Evolutionary conservation across 2,888 invertebrate species (phyloP), one percentile per base, ranked within the genome.

Genomic region (Drosophila kambysellisi): DNA sequence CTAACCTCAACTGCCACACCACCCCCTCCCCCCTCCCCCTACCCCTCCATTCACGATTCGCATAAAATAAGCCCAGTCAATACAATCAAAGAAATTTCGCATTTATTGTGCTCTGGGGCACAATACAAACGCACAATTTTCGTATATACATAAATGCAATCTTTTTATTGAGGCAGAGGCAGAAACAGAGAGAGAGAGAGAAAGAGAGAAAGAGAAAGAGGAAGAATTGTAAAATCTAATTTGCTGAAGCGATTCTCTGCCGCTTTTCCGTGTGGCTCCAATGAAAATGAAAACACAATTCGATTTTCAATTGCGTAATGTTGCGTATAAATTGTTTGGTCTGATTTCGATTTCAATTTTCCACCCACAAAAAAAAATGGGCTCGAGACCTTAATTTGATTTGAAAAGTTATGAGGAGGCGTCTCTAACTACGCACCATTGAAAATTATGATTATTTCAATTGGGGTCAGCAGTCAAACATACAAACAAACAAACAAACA

Each of bases 271-370:
- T 57, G 53, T 52, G 69, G 51, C 56, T 69, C 50, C 68, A 72
- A 70, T 66, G 70, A 70, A 73, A 85, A 79, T 61, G 66, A 76
- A 74, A 73, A 73, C 70, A 77, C 79, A 87, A 86, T 88, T 88
- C 74, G 76, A 88, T 85, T 89, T 85, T 86, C 88, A 83, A 87
- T 83, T 88, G 81, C 83, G 79, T 86, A 88, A 88, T 88, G 90
- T 73, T 76, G 82, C 90, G 82, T 80, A 89, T 80, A 88, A 89
- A 90, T 73, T 80, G 80, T 75, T 80, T 75, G 67, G 67, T 54
- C 77, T 76, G 46, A 52, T 71, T 75, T 63, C 51, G 53, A 7
- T 58, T 68, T 53, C 32, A 7, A 15, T 20, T 53, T 12, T 33
- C 53, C 50, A 58, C 25, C 46, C 9, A 25, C n/a, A 25, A 25